phyloP scores from a whole-genome alignment of 2,888 invertebrate genomes.

The Philopedon plagiatum region DNA sequence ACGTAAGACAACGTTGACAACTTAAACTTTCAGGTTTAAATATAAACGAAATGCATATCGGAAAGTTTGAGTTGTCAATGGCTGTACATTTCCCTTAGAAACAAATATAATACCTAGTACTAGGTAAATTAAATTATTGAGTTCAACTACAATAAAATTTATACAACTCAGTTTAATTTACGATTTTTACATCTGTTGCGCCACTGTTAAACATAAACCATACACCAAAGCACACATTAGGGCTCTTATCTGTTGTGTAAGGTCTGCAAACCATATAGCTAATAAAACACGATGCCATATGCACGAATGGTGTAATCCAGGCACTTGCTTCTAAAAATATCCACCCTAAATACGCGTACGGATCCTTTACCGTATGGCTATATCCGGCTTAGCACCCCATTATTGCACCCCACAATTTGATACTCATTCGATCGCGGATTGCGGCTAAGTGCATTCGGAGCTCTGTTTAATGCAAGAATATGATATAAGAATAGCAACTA shows the following conservation, averaged over 20 bases:
- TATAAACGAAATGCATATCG: no score
- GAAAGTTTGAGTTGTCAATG: no score
- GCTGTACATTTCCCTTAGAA: no score
- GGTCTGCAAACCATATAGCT: constrained; percentile 28
- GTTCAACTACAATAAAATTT: no score
- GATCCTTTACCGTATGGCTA: constrained; percentile 40
- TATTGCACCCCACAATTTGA: constrained; percentile 36
- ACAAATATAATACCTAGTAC: no score
- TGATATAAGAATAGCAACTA: not conserved
- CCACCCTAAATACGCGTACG: constrained; percentile 41
- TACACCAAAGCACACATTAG: constrained; percentile 20
- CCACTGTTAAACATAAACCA: not conserved
- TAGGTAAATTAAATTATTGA: no score
- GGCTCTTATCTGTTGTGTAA: constrained; percentile 11
- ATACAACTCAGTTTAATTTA: no score
- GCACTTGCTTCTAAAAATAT: constrained; percentile 47
- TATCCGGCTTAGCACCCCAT: constrained; percentile 48
- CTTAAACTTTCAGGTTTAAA: no score
- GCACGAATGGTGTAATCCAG: constrained; percentile 35
- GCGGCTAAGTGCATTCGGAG: constrained; percentile 16
- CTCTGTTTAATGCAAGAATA: not conserved
- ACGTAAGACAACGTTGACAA: no score
- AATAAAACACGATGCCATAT: constrained; percentile 37
- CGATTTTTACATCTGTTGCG: no score
- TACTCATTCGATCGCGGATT: constrained; percentile 32